These are phyloP conservation scores for Cotesia vestalis DNA, from an alignment of 1,140 invertebrate genomes.

Conservation along the genomic window DNA sequence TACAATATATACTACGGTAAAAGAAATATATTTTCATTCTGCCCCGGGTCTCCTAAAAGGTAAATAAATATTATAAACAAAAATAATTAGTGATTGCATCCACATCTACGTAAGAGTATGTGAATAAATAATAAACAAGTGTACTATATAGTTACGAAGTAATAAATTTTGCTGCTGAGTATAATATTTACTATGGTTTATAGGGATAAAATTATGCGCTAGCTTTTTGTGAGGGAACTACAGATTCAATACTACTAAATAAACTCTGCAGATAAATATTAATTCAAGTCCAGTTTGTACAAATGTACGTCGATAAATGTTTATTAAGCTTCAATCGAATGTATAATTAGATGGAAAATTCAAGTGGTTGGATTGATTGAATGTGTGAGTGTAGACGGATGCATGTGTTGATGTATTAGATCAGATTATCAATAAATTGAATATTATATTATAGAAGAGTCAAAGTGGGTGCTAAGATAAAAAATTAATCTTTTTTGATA, in stretches of 20 bases:
- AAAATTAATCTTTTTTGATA: no score
- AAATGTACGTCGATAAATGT: slow-evolving; percentile 2
- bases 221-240: background rate
- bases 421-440: background rate
- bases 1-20: no score
- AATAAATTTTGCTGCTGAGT: slow-evolving; percentile 26
- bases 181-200: background rate
- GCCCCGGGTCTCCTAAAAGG: no score
- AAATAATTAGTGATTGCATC: background rate
- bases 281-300: background rate
- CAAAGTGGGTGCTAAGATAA: background rate
- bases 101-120: background rate
- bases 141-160: slow-evolving; percentile 40
- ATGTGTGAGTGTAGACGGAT: no score
- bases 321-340: slow-evolving; percentile 7
- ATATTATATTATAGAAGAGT: background rate
- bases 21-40: no score
- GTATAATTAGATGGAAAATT: background rate
- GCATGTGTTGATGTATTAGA: no score
- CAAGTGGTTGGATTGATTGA: background rate
- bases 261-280: background rate
- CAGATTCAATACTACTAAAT: no score
- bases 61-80: background rate
- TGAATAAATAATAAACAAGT: slow-evolving; percentile 17
- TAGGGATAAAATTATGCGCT: background rate